A percentile compares a stretch with the other conserved stretches of the same genome.
Conservation (phyloP, 1,140 invertebrate genomes). For the Laupala kohalensis region DNA sequence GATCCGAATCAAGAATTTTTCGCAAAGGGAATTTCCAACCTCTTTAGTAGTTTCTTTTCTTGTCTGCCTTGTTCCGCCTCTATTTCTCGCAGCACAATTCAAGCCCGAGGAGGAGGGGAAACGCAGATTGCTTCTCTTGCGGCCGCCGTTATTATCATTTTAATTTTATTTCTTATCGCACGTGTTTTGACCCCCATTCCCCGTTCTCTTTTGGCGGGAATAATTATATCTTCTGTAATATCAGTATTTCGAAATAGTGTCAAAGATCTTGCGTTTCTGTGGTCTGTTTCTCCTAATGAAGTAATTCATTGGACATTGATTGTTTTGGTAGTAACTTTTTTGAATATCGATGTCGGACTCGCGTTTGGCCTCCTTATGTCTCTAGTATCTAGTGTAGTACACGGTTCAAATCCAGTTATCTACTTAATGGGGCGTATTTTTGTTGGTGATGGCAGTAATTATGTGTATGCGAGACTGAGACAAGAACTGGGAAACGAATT, state of each 20-base stretch:
- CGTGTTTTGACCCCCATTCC: not conserved
- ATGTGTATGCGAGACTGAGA: not conserved
- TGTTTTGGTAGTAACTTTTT: not conserved
- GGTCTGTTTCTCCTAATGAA: not conserved
- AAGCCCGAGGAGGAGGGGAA: slow-evolving; percentile 29
- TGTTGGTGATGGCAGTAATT: not conserved
- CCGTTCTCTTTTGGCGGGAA: not conserved
- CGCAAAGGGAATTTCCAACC: slow-evolving; percentile 40
- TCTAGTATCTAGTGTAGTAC: not conserved
- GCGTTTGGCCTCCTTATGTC: not conserved
- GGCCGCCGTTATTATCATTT: not conserved
- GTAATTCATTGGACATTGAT: not conserved
- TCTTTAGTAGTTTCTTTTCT: slow-evolving; percentile 1
- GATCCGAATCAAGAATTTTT: slow-evolving; percentile 80
- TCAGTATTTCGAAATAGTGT: not conserved
- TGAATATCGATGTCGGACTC: not conserved
- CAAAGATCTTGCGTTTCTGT: not conserved
- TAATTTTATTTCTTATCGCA: not conserved
- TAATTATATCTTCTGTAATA: not conserved
- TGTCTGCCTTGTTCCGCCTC: slow-evolving; percentile 9
- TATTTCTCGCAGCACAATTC: slow-evolving; percentile 19
- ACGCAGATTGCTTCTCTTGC: slow-evolving; percentile 28
- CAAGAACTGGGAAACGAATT: not conserved
- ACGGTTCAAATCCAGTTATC: not conserved
- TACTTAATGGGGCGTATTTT: not conserved